Evolutionary conservation across 2,797 vertebrate species (phyloP).

Genomic region (Antrozous pallidus): DNA sequence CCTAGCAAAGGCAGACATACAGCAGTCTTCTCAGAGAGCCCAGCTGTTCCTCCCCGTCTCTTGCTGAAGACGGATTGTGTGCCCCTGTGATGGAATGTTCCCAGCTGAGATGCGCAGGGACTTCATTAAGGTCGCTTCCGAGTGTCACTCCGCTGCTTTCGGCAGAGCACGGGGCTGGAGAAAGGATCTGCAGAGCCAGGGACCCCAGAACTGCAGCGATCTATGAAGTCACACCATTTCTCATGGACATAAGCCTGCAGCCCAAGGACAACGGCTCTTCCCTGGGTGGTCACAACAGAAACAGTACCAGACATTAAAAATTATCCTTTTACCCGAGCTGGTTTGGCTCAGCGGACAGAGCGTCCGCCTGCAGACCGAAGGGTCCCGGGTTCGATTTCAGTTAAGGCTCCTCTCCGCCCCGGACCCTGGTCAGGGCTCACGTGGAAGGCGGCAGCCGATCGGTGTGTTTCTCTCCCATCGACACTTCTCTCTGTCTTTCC

Average conservation of each 20-base stretch:
- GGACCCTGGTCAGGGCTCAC: no score
- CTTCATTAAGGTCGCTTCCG: conserved; percentile 64
- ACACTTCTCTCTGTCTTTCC: no score
- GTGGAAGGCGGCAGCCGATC: no score
- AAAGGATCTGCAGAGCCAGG: background rate
- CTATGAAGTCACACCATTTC: background rate
- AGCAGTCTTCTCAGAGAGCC: conserved; percentile 83
- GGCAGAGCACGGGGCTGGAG: background rate
- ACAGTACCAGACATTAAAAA: background rate
- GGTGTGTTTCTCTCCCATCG: no score
- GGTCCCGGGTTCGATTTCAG: no score
- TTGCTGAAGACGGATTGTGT: conserved; percentile 86
- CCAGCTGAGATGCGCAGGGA: conserved; percentile 65
- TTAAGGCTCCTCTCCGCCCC: no score
- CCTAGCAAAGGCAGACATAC: conserved; percentile 86
- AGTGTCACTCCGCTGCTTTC: conserved; percentile 28
- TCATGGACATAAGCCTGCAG: background rate
- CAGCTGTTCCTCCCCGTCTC: conserved; percentile 87
- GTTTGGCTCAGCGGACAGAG: no score
- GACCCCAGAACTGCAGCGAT: background rate
- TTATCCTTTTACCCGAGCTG: background rate
- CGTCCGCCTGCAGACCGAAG: no score
- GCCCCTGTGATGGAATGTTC: conserved; percentile 85
- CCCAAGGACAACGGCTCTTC: background rate
- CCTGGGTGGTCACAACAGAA: background rate